Base-by-base conservation (phyloP, 1,140 invertebrate genomes). In the Drosophila miranda region DNA sequence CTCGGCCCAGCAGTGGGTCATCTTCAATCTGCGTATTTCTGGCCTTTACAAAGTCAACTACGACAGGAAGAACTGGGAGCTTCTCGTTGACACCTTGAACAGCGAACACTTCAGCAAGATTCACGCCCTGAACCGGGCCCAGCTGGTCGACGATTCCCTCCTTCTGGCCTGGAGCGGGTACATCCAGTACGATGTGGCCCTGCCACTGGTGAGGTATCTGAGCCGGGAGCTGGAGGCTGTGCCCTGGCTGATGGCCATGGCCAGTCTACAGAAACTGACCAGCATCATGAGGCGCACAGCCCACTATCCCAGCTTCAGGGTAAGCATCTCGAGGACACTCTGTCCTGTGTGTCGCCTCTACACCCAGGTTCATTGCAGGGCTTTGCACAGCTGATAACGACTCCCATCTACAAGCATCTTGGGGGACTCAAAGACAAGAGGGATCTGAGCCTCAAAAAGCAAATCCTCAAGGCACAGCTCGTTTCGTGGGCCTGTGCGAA, bases 101-200 rank as follows among this genome's bases (percentile, higher is more conserved):
- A 90, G 91, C 41, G 89, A 91, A 4, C 58, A 89, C 76, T 92
- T 88, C 66, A 58, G 76, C 53, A 89, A 90, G 5, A 94, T 97
- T 23, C 93, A 94, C 16, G 84, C 91, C 1, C 91, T 96, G 19
- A 97, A 95, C 75, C 90, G 96, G 55, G 95, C 96, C 0, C 96
- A 97, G 88, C 90, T 97, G 3, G 91, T 97, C 13, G 94, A 95
- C 38, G 96, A 97, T 91, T 92, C 94, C 5, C 93, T 96, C 67
- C 94, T 94, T 61, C 92, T 97, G 14, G 95, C 95, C 1, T 94
- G 94, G 91, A 93, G 93, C 49, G 93, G 93, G 6, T 82, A 93
- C 3, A 62, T 96, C 0, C 87, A 93, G 43, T 97, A 97, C 75
- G 86, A 91, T 2, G 90, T 93, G 0, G 92, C 94, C 3, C 91